phyloP scores from a whole-genome alignment of 37 sponge, comb jelly and placozoan genomes.

The Halisarca cf. caerulea region DNA sequence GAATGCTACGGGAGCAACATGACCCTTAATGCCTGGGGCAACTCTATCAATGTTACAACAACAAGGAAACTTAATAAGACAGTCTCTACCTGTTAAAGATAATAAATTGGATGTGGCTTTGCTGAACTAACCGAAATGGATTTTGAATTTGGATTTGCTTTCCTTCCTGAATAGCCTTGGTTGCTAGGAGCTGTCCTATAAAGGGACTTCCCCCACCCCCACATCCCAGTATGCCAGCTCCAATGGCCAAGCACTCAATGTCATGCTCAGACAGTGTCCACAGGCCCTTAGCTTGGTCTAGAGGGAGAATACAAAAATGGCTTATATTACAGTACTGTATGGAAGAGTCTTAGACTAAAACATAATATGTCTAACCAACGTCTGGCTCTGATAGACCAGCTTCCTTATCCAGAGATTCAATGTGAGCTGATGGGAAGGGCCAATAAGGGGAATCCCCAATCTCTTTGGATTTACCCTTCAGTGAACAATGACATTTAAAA shows the following conservation, averaged over 20 bases:
- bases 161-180: constrained; percentile 42
- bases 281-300: constrained; percentile 31
- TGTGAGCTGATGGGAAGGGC: constrained; percentile 56
- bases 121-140: constrained; percentile 59
- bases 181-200: constrained; percentile 47
- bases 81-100: no score
- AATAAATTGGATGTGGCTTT: no score
- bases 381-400: constrained; percentile 49
- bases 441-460: constrained; percentile 37
- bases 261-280: constrained; percentile 71
- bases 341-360: no score
- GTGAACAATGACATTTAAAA: no score
- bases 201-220: constrained; percentile 87
- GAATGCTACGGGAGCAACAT: constrained; percentile 49
- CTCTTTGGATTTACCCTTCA: no score
- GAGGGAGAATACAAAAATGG: background rate
- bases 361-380: constrained; percentile 14
- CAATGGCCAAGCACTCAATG: constrained; percentile 75
- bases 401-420: constrained; percentile 37
- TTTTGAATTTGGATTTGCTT: constrained; percentile 55
- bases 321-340: no score
- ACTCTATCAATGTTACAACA: no score
- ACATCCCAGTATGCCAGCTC: constrained; percentile 87
- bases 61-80: no score
- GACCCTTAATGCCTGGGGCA: constrained; percentile 26